phyloP scores from a whole-genome alignment of 2,797 vertebrate genomes.

The Mycteria americana region DNA sequence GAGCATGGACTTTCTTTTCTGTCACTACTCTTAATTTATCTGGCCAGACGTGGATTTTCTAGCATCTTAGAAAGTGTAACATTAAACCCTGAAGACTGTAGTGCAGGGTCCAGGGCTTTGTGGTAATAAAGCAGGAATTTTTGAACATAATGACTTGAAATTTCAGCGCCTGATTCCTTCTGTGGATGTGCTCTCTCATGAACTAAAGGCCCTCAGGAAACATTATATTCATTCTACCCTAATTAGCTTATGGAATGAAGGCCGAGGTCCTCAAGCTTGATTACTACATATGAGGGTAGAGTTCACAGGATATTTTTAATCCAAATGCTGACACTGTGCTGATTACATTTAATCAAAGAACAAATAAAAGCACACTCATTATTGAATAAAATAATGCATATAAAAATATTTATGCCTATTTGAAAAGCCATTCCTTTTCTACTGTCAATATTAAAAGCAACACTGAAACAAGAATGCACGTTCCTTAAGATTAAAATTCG shows the following conservation, averaged over 20 bases:
- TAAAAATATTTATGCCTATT: background rate
- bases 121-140: background rate
- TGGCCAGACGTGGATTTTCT: background rate
- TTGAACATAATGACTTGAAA: background rate
- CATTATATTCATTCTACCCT: background rate
- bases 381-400: background rate
- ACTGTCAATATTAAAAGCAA: background rate
- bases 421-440: background rate
- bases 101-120: background rate
- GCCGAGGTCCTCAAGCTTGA: background rate
- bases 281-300: background rate
- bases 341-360: constrained; percentile 7
- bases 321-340: background rate
- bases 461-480: background rate
- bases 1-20: background rate
- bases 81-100: background rate
- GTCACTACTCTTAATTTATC: background rate
- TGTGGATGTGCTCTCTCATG: background rate
- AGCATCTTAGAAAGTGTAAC: background rate
- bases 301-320: background rate
- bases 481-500: background rate
- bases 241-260: background rate
- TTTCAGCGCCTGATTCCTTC: background rate
- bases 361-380: background rate
- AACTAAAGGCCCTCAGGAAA: background rate